Percentiles rank a stretch among this genome's conserved stretches.
These are phyloP conservation scores for Apotomis betuletana DNA, from an alignment of 2,888 invertebrate species.

Conservation along the genomic window DNA sequence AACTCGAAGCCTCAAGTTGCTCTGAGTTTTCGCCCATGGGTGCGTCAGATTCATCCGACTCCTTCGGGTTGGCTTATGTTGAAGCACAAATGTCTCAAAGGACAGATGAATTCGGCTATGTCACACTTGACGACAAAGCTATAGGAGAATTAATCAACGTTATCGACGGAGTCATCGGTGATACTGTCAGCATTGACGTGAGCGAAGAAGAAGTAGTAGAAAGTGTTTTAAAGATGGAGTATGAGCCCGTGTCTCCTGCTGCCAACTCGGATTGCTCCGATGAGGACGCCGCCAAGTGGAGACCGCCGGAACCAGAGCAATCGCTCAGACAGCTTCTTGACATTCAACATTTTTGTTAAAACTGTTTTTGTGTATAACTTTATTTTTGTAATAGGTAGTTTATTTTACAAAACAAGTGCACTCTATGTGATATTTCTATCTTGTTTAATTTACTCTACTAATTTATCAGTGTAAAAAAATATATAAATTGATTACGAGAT, in stretches of 20 bases:
- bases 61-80: slow-evolving; percentile 52
- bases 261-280: slow-evolving; percentile 49
- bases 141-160: slow-evolving; percentile 55
- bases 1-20: slow-evolving; percentile 36
- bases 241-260: slow-evolving; percentile 69
- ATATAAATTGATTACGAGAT: not conserved
- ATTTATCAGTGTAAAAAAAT: not conserved
- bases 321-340: slow-evolving; percentile 53
- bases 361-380: not conserved
- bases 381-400: not conserved
- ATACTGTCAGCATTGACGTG: slow-evolving; percentile 36
- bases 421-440: not conserved
- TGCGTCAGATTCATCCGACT: slow-evolving; percentile 29
- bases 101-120: slow-evolving; percentile 59
- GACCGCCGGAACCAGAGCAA: slow-evolving; percentile 47
- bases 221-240: slow-evolving; percentile 45
- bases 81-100: slow-evolving; percentile 58
- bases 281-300: slow-evolving; percentile 49
- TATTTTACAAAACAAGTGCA: not conserved
- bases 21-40: slow-evolving; percentile 31
- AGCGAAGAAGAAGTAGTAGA: slow-evolving; percentile 30
- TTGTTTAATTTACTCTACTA: not conserved
- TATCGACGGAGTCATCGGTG: slow-evolving; percentile 54
- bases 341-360: slow-evolving; percentile 46
- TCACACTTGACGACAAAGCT: slow-evolving; percentile 59